phyloP scores from a whole-genome alignment of 2,888 invertebrate genomes.

The Xanthia icteritia region DNA sequence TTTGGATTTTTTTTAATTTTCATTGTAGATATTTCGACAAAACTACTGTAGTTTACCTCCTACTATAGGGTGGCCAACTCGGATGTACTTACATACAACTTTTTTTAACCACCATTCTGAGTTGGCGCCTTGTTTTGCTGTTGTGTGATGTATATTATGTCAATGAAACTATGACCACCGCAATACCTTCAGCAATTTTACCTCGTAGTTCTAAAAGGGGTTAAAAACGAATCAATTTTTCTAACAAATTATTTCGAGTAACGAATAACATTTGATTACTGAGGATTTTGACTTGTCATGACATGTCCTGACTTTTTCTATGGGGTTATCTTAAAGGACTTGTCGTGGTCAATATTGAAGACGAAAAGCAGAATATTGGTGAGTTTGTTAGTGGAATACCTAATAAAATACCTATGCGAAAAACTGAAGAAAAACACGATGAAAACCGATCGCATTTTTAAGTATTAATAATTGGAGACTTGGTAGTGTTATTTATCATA shows the following conservation, averaged over 20 bases:
- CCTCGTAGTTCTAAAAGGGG: too few species aligned
- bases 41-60: background rate
- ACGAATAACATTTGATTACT: background rate
- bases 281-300: background rate
- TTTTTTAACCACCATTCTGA: background rate
- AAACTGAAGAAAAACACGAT: background rate
- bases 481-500: background rate
- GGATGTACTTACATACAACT: background rate
- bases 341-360: background rate
- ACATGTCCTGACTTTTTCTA: background rate
- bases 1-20: too few species aligned
- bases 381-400: background rate
- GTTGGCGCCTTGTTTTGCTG: too few species aligned
- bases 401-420: too few species aligned
- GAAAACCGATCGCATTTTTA: background rate
- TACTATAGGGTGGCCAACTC: background rate
- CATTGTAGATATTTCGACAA: background rate
- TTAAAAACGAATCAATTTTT: too few species aligned
- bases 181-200: background rate
- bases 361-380: background rate
- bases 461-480: background rate
- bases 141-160: background rate
- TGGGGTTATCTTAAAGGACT: background rate
- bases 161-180: background rate
- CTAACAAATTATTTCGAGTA: background rate